Base-by-base conservation (phyloP, 2,888 invertebrate genomes). In the Oxytorus armatus region DNA sequence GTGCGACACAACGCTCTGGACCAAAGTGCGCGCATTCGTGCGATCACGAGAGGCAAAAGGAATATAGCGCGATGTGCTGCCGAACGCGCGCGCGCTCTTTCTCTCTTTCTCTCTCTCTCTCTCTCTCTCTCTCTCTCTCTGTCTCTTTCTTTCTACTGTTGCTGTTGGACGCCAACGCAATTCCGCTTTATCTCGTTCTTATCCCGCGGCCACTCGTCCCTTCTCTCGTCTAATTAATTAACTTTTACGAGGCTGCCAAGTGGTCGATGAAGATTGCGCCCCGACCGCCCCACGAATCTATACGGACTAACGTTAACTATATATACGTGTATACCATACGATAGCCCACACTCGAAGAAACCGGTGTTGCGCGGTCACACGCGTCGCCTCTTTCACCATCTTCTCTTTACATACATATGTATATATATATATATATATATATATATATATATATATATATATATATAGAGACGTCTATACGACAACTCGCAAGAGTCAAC, bases 171-270 rank as follows among this genome's bases (percentile, higher is more conserved):
- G 83, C 82, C 82, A 79, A 77, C 84, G 82, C 82, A 81, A 82
- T 84, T 83, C 81, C 80, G 77, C 79, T 83, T 82, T 84, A 84
- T 83, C 84, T 84, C 82, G 79, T 83, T 84, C 82, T 83, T 83
- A 83, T 83, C 83, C 82, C 63, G 76, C 76, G 80, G 79, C 79
- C 79, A 63, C 83, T 83, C 81, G 83, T 84, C 82, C 84, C 84
- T 84, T 80, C 82, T 77, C 82, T 83, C 83, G 83, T 84, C 83
- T 85, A 85, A 85, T 85, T 85, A 85, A 85, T 85, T 85, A 85
- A 84, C 84, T 85, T 85, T 84, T 84, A 85, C 85, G 85, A 84
- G 82, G 83, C 82, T 83, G 83, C 83, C 83, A 82, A 82, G 82
- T 82, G 82, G 80, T 85, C 84, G 85, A 85, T 85, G 85, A 83